phyloP scores from a whole-genome alignment of 2,888 invertebrate genomes.

The Chaetoderma sp. region DNA sequence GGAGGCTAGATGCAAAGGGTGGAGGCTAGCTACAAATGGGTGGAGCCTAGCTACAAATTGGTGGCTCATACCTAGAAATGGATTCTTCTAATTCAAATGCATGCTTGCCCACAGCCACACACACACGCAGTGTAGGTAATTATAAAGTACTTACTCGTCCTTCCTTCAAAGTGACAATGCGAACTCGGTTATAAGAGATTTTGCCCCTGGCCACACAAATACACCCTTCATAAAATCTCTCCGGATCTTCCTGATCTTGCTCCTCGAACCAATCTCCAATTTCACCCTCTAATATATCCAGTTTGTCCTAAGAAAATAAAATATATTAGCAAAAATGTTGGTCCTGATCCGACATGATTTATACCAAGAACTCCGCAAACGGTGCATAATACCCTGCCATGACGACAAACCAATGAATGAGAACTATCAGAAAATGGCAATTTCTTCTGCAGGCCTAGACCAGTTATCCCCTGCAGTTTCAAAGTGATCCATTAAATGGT shows the following conservation, averaged over 20 bases:
- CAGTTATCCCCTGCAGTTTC: too few species aligned
- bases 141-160: constrained; percentile 33
- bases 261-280: constrained; percentile 40
- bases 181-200: constrained; percentile 44
- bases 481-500: too few species aligned
- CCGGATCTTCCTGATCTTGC: constrained; percentile 12
- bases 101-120: not conserved
- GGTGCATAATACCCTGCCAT: too few species aligned
- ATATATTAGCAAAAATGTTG: too few species aligned
- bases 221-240: constrained; percentile 34
- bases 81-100: not conserved
- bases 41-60: not conserved
- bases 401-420: too few species aligned
- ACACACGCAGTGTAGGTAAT: not conserved
- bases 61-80: not conserved
- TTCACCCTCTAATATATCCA: constrained; percentile 40
- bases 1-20: too few species aligned
- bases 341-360: too few species aligned
- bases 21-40: too few species aligned
- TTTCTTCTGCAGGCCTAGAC: too few species aligned
- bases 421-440: too few species aligned
- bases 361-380: too few species aligned
- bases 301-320: constrained; percentile 40
- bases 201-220: constrained; percentile 46
- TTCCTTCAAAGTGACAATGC: constrained; percentile 36